Evolutionary conservation across 2,113 vertebrate genomes (phyloP), one percentile per base, ranked within the genome.

Genomic region (Corydoras sp.): DNA sequence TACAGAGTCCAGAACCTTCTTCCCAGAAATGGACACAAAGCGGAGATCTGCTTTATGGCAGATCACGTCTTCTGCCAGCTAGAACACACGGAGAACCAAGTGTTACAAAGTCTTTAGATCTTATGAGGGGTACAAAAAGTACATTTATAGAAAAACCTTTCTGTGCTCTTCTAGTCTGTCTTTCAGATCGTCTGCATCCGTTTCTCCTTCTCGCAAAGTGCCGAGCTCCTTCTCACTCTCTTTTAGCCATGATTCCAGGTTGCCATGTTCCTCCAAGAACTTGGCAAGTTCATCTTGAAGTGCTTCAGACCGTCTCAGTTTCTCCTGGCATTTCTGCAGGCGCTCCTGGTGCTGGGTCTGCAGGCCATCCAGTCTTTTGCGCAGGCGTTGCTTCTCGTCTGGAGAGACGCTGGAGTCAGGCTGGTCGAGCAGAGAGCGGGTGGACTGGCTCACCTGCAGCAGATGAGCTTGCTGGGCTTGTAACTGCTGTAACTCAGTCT

Each of bases 21-120:
- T 93, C 6, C 94, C 96, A 0, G 96, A 97, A 84, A 98, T 98
- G 71, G 93, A 95, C 4, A 99, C 89, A 5, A 97, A 99, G 30
- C 97, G 90, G 82, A 98, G 84, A 83, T 99, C 97, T 0, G 96
- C 97, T 79, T 99, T 99, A 88, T 98, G 97, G 75, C 96, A 99
- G 82, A 99, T 95, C 0, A 99, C 91, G 0, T 99, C 97, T 73
- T 99, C 97, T 0, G 90, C 92, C 76, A 98, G 92, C 90, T 90
- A 81, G 5, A 74, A 73, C 1, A n/a, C 49, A 10, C 6, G 29
- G 7, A 5, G 35, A 43, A 43, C 7, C 0, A 24, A 24, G 18
- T 24, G 18, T 24, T 24, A 24, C 18, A 24, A 24, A 24, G 18
- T 24, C 18, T 24, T 24, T 24, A 24, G 18, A 24, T 24, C 18